Base-by-base conservation (phyloP, 1,140 invertebrate species). In the Spodoptera frugiperda region DNA sequence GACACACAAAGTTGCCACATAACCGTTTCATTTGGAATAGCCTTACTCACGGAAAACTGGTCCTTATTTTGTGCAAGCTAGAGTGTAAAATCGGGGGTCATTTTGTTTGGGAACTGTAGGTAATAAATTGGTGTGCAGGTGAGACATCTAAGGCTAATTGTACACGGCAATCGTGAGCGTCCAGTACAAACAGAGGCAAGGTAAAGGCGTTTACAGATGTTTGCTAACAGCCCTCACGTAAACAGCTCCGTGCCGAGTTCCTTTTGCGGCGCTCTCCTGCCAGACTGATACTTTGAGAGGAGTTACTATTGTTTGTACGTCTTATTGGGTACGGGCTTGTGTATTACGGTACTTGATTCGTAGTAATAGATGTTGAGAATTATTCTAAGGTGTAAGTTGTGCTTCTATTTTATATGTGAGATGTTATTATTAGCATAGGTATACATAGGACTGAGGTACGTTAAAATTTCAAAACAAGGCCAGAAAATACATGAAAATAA, bases 221-320 rank as follows among this genome's bases (percentile, higher is more conserved):
- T 91, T 92, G 87, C 85, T 75, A 81, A 88, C 82, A 78, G 89
- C 89, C 91, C 90, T 88, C 91, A 91, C 87, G 87, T 89, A 90
- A 91, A 91, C 89, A 90, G 79, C 83, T 82, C 80, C 78, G 79
- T 89, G 88, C 83, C 78, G 83, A 85, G 82, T 82, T 86, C 85
- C 88, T 89, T 87, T 85, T 82, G 83, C 79, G 33, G 19, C 59
- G 71, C 76, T 76, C 71, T 54, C 17, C 44, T 59, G 71, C 53
- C 71, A 49, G 39, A 30, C 59, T 65, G 49, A 5, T 76, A 51
- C 70, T 77, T 67, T 46, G 48, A 67, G 53, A 63, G 19, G 76
- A 79, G 78, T 59, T 81, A 78, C 71, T 39, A 53, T 74, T 72
- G 74, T 77, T 77, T 77, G 44, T 57, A 61, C 54, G n/a, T 48